These are phyloP conservation scores for Nudaria mundana DNA, from an alignment of 2,888 invertebrate genomes.

Conservation along the genomic window DNA sequence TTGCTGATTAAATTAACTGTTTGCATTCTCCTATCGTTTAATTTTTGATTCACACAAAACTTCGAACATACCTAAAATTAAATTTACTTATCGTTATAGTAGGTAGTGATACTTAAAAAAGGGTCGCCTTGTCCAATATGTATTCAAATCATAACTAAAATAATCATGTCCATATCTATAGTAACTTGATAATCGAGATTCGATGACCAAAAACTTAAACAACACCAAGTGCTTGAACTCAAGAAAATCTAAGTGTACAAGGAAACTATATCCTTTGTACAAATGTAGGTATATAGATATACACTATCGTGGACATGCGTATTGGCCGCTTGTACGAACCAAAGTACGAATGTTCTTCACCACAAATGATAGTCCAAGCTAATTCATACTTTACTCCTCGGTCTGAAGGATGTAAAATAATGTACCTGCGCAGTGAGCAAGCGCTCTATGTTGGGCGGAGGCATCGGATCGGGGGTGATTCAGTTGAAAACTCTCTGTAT, in stretches of 20 bases:
- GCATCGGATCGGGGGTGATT: conserved; percentile 76
- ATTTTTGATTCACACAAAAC: too few relatives aligned
- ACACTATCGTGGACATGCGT: conserved; percentile 78
- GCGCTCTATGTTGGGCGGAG: conserved; percentile 80
- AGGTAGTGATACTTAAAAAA: too few relatives aligned
- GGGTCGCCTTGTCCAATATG: too few relatives aligned
- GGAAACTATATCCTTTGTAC: conserved; percentile 74
- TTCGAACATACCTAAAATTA: too few relatives aligned
- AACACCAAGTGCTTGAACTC: conserved; percentile 77
- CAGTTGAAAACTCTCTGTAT: conserved; percentile 74
- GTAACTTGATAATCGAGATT: conserved; percentile 45
- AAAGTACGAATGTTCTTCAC: conserved; percentile 74
- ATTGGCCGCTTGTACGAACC: conserved; percentile 73
- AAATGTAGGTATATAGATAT: conserved; percentile 72
- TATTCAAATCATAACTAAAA: too few relatives aligned
- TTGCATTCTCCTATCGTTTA: too few relatives aligned
- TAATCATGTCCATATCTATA: too few relatives aligned
- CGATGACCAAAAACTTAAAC: conserved; percentile 59
- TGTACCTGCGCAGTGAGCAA: conserved; percentile 54
- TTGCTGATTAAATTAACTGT: too few relatives aligned
- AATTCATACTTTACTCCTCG: conserved; percentile 42
- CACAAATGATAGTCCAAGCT: conserved; percentile 38
- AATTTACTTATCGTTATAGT: too few relatives aligned
- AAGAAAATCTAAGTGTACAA: conserved; percentile 74
- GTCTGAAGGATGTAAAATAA: conserved; percentile 38